Conservation (phyloP, 2,797 vertebrate genomes). For the Xerus rutilus region DNA sequence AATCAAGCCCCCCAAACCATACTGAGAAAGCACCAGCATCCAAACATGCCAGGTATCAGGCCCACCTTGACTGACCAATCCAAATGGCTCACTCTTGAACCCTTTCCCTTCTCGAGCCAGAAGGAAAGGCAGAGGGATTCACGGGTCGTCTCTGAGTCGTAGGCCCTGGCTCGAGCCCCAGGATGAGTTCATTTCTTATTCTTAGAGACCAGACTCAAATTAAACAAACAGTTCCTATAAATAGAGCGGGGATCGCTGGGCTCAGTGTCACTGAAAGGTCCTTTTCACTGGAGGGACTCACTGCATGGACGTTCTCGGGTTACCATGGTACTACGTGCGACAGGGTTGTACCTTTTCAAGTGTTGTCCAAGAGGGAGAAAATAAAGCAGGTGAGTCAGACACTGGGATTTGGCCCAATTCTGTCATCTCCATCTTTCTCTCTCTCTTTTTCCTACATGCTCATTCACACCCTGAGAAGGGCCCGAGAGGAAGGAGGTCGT, state of each 20-base stretch:
- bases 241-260: constrained; percentile 82
- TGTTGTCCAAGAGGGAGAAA: not conserved
- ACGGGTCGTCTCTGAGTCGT: constrained; percentile 56
- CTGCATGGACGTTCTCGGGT: constrained; percentile 62
- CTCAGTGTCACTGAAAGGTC: constrained; percentile 80
- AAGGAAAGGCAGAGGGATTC: constrained; percentile 69
- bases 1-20: not conserved
- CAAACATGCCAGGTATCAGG: not conserved
- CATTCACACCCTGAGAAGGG: not conserved
- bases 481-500: not conserved
- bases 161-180: constrained; percentile 78
- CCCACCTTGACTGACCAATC: not conserved
- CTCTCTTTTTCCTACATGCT: not conserved
- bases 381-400: not conserved
- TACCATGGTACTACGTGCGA: not conserved
- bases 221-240: constrained; percentile 87
- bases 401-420: not conserved
- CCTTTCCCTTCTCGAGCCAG: constrained; percentile 54
- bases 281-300: constrained; percentile 58
- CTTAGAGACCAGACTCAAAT: constrained; percentile 85
- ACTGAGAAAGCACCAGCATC: not conserved
- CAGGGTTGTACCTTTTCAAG: not conserved
- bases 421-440: not conserved
- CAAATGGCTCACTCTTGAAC: constrained; percentile 39
- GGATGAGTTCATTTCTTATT: constrained; percentile 88